Percentiles rank a stretch among this genome's conserved stretches.
Conservation (phyloP, 2,888 invertebrate species). For the Sialis fuliginosa region DNA sequence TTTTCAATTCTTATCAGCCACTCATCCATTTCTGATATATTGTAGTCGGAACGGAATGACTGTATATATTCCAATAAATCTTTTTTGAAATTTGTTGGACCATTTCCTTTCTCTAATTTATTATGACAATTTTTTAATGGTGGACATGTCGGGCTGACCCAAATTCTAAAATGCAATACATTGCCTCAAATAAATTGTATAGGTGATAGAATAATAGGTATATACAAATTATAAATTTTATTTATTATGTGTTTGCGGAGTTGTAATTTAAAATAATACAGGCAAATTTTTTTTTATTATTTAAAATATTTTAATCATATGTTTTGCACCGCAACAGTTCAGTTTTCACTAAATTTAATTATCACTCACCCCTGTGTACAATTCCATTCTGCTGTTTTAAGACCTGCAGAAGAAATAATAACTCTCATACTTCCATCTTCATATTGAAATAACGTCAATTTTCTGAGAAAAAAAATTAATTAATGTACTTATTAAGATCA, state of each 20-base stretch:
- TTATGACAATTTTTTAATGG: slow-evolving; percentile 34
- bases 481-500: too few relatives aligned
- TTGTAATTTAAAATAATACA: too few relatives aligned
- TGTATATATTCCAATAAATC: slow-evolving; percentile 59
- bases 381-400: slow-evolving; percentile 87
- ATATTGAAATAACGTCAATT: slow-evolving; percentile 77
- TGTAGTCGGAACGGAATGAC: slow-evolving; percentile 37
- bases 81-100: slow-evolving; percentile 65
- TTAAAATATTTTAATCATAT: too few relatives aligned
- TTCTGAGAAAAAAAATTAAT: slow-evolving; percentile 30
- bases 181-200: background rate
- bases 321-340: background rate
- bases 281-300: too few relatives aligned
- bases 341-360: background rate
- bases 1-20: slow-evolving; percentile 58
- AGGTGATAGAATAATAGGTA: too few relatives aligned
- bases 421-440: slow-evolving; percentile 66
- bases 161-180: slow-evolving; percentile 37
- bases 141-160: slow-evolving; percentile 74
- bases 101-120: slow-evolving; percentile 49
- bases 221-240: too few relatives aligned
- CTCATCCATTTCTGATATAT: slow-evolving; percentile 37
- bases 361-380: slow-evolving; percentile 67
- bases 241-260: too few relatives aligned
- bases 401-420: slow-evolving; percentile 80